Evolutionary conservation across 2,797 vertebrate species (phyloP).

Genomic region (Trichosurus vulpecula): DNA sequence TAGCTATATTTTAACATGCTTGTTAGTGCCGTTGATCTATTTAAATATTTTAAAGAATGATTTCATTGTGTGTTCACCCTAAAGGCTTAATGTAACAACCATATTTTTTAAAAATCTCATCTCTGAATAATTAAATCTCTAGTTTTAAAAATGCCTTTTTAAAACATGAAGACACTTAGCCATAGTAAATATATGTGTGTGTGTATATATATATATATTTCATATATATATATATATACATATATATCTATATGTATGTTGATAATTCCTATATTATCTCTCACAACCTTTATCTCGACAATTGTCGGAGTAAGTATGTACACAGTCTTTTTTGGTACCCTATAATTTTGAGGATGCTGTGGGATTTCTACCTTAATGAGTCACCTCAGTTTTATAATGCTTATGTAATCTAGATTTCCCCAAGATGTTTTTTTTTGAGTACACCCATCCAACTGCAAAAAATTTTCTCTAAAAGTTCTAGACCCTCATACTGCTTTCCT

Average conservation of each 20-base stretch:
- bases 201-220: too few relatives aligned
- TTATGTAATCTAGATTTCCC: neutral
- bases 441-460: neutral
- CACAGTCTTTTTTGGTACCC: neutral
- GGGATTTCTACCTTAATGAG: neutral
- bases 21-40: neutral
- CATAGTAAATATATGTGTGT: neutral
- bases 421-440: neutral
- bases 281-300: neutral
- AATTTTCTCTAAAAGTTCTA: neutral
- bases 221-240: too few relatives aligned
- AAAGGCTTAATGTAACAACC: neutral
- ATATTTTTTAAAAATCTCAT: neutral
- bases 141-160: neutral
- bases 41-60: neutral
- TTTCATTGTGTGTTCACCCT: neutral
- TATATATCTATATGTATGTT: neutral
- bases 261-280: neutral
- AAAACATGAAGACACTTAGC: neutral
- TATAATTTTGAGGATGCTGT: neutral
- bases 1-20: neutral
- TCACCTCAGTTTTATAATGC: neutral
- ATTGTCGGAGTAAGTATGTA: neutral
- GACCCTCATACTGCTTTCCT: too few relatives aligned
- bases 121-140: neutral